A percentile compares a stretch with the other conserved stretches of the same genome.
These are phyloP conservation scores for Drosophila saltans DNA, from an alignment of 1,140 invertebrate genomes.

Conservation along the genomic window DNA sequence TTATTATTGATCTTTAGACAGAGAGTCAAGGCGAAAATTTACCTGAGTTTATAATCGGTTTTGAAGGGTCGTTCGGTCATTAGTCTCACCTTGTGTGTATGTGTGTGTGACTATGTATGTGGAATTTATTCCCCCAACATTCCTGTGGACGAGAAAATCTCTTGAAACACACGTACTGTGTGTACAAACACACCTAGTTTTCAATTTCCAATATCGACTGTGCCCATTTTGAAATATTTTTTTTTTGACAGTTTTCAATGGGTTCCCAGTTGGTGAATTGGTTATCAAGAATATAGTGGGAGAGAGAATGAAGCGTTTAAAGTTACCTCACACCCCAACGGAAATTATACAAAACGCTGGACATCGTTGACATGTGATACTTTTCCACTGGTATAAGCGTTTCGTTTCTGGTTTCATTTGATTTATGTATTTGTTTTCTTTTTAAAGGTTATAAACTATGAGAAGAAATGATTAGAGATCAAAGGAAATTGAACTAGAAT, in stretches of 20 bases:
- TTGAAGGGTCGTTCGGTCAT: slow-evolving; percentile 39
- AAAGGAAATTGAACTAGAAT: slow-evolving; percentile 2
- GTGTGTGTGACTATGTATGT: background rate
- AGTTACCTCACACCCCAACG: background rate
- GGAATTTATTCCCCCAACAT: slow-evolving; percentile 17
- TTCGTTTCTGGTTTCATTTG: slow-evolving; percentile 11
- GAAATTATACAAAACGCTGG: slow-evolving; percentile 5
- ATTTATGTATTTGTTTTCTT: background rate
- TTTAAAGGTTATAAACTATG: background rate
- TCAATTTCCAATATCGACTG: slow-evolving; percentile 46
- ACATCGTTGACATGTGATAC: slow-evolving; percentile 7
- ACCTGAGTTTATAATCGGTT: slow-evolving; percentile 46
- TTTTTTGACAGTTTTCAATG: slow-evolving; percentile 57
- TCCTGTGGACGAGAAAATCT: slow-evolving; percentile 14
- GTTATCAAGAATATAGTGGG: background rate
- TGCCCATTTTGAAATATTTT: slow-evolving; percentile 35
- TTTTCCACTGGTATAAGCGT: background rate
- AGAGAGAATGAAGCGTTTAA: background rate
- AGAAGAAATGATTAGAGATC: background rate
- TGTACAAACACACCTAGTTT: slow-evolving; percentile 51
- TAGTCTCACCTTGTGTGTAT: slow-evolving; percentile 28
- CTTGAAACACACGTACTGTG: slow-evolving; percentile 16
- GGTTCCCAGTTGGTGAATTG: slow-evolving; percentile 27
- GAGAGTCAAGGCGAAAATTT: slow-evolving; percentile 67
- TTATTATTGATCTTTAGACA: slow-evolving; percentile 56